phyloP scores from a whole-genome alignment of 2,113 vertebrate species.

The Pachyramphus minor region DNA sequence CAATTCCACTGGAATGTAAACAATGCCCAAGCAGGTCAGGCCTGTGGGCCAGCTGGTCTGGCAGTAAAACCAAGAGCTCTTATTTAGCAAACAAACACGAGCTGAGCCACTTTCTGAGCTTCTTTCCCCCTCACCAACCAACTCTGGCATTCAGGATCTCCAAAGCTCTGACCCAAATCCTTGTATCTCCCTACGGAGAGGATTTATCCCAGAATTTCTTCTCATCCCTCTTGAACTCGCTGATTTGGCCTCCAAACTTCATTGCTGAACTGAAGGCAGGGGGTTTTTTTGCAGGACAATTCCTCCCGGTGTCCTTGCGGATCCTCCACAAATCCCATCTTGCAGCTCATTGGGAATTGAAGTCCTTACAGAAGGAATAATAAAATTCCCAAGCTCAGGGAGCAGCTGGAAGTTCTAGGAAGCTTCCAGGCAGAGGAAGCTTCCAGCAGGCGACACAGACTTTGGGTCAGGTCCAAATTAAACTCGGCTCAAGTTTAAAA shows the following conservation, averaged over 20 bases:
- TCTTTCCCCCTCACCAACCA: not conserved
- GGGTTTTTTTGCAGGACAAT: not conserved
- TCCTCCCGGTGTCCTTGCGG: not conserved
- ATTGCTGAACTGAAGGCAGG: not conserved
- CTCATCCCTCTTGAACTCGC: not conserved
- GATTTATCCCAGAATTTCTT: not conserved
- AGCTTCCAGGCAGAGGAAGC: not conserved
- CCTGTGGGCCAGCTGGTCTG: not conserved
- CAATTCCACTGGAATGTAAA: conserved; percentile 5
- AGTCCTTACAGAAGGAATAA: not conserved
- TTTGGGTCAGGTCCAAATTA: not conserved
- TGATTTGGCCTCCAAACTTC: not conserved
- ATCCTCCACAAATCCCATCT: not conserved
- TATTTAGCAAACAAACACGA: not conserved
- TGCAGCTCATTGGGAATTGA: not conserved
- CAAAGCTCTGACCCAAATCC: not conserved
- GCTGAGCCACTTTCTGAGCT: not conserved
- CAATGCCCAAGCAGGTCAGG: not conserved
- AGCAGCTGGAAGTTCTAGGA: not conserved
- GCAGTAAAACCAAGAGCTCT: not conserved
- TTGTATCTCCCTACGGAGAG: not conserved
- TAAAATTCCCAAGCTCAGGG: not conserved
- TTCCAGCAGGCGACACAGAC: not conserved
- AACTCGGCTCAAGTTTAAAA: not conserved
- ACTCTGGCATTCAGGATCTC: not conserved